Percentiles rank a stretch among this genome's conserved stretches.
phyloP scores from a whole-genome alignment of 2,113 vertebrate genomes.

The Falcunculus frontatus region DNA sequence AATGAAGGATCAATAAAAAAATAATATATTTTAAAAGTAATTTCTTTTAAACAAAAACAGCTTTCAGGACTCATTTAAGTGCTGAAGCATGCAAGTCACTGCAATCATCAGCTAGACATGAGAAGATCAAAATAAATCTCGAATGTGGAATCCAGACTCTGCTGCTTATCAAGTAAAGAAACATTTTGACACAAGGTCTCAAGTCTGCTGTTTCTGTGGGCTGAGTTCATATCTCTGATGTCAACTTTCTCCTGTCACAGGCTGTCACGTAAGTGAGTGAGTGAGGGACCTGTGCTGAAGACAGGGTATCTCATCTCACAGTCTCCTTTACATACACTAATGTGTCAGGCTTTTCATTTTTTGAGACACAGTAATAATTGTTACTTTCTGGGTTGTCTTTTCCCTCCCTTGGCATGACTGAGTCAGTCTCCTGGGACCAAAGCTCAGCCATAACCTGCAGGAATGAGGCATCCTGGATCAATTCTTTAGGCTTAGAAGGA shows the following conservation, averaged over 20 bases:
- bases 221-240: background rate
- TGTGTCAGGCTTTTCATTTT: background rate
- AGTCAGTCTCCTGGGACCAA: background rate
- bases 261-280: background rate
- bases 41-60: background rate
- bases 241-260: background rate
- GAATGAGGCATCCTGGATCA: background rate
- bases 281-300: background rate
- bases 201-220: background rate
- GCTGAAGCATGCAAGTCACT: background rate
- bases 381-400: background rate
- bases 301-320: background rate
- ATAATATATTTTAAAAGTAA: background rate
- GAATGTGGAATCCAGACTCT: background rate
- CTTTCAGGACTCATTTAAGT: background rate
- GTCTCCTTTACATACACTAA: background rate
- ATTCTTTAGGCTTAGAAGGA: background rate
- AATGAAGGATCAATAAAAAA: background rate
- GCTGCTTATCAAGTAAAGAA: background rate
- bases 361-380: background rate
- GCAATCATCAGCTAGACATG: background rate
- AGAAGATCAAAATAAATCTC: background rate
- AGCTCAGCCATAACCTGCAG: background rate
- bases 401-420: background rate
- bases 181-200: background rate